phyloP scores from a whole-genome alignment of 2,888 invertebrate genomes.

The Caenorhabditis plicata region DNA sequence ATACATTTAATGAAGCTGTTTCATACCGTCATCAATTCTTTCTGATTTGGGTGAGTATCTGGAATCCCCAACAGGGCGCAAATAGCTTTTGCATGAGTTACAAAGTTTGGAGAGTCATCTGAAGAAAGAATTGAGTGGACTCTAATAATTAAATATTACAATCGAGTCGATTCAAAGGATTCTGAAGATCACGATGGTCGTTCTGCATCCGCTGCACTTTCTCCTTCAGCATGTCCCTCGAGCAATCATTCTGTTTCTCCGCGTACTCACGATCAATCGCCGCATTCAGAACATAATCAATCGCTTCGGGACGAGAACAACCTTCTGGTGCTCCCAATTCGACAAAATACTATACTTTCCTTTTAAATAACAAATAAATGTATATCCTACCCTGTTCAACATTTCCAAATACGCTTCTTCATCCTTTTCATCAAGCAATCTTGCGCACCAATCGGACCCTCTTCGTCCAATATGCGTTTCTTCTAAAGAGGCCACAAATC shows the following conservation, averaged over 20 bases:
- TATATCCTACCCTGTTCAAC: slow-evolving; percentile 22
- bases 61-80: slow-evolving; percentile 38
- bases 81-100: slow-evolving; percentile 24
- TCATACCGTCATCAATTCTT: slow-evolving; percentile 19
- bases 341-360: slow-evolving; percentile 39
- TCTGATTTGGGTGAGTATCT: slow-evolving; percentile 30
- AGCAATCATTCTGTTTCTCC: too few species aligned
- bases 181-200: slow-evolving; percentile 20
- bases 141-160: slow-evolving; percentile 28
- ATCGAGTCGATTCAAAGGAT: slow-evolving; percentile 36
- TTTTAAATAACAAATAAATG: not conserved
- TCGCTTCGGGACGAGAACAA: slow-evolving; percentile 17
- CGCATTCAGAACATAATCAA: slow-evolving; percentile 35
- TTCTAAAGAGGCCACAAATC: slow-evolving; percentile 33
- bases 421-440: slow-evolving; percentile 31
- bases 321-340: slow-evolving; percentile 23
- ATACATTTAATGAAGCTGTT: too few species aligned
- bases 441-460: slow-evolving; percentile 34
- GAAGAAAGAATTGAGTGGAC: not conserved
- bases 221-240: slow-evolving; percentile 5
- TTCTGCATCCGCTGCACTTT: slow-evolving; percentile 7
- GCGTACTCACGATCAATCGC: slow-evolving; percentile 15
- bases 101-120: slow-evolving; percentile 26
- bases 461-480: slow-evolving; percentile 29
- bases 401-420: slow-evolving; percentile 17